phyloP scores from a whole-genome alignment of 2,888 invertebrate species.

The Stramonita haemastoma region DNA sequence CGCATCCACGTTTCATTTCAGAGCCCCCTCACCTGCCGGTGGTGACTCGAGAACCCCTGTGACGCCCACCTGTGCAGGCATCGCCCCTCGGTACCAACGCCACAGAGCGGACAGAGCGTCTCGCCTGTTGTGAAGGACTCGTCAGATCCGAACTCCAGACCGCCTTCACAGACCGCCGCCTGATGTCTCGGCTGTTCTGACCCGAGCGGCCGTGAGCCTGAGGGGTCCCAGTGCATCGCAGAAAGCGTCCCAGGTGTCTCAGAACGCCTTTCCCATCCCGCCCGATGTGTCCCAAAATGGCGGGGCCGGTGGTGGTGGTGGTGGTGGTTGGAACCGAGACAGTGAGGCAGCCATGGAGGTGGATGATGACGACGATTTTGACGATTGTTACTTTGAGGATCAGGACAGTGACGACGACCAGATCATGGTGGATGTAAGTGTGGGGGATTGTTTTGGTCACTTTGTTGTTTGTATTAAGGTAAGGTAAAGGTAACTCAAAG shows the following conservation, averaged over 20 bases:
- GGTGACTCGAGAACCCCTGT: neutral
- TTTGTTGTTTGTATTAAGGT: neutral
- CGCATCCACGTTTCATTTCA: too few species aligned
- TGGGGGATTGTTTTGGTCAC: neutral
- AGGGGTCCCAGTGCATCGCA: neutral
- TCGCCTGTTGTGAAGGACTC: too few species aligned
- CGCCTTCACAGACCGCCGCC: neutral
- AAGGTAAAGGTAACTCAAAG: too few species aligned
- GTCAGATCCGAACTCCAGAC: neutral
- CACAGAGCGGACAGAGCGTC: neutral
- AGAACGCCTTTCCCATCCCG: conserved; percentile 11
- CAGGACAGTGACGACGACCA: conserved; percentile 2
- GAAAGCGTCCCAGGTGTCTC: neutral
- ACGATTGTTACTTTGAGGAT: neutral
- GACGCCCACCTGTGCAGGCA: too few species aligned
- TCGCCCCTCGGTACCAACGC: neutral
- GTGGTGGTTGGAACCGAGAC: neutral
- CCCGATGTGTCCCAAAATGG: neutral
- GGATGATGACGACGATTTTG: neutral
- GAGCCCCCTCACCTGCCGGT: neutral
- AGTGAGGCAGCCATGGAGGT: conserved; percentile 21
- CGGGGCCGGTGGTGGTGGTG: neutral
- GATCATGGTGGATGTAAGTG: conserved; percentile 30
- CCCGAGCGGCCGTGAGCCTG: neutral
- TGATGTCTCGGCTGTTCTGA: neutral